Evolutionary conservation across 1,140 invertebrate species (phyloP), one percentile per base, ranked within the genome.

Genomic region (Drosophila arawakana): DNA sequence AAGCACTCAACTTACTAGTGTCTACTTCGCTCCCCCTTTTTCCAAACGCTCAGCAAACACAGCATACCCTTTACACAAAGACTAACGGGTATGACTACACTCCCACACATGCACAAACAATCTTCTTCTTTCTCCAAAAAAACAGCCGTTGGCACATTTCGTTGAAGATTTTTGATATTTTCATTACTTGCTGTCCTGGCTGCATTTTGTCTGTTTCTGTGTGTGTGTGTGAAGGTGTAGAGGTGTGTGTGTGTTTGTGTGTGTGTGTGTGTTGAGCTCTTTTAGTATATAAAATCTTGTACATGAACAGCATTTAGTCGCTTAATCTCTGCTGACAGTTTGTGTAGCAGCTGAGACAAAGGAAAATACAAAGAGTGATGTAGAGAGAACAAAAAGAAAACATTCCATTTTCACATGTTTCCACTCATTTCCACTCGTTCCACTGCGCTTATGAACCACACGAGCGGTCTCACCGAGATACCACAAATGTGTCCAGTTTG

Each of bases 151-250:
- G 80, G 80, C 73, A 88, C 73, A 88, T 80, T 86, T 85, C 71
- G 81, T 85, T 80, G 50, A 74, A 73, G 84, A 89, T 88, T 88
- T 88, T 88, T 88, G 84, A 88, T 88, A 88, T 88, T 88, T 88
- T 88, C 83, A 88, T 88, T 88, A 88, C 80, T 84, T 88, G 73
- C 83, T 88, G 80, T 57, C 83, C 81, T 78, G 81, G 25, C 25
- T 30, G 3, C 25, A 30, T 30, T 5, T 6, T 30, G 25, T 30
- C 25, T 30, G 4, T 30, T 2, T 58, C 9, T 59, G 10, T 72
- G 21, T 52, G 39, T 59, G 46, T 46, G 13, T 35, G 41, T 57
- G 39, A 15, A 15, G 15, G 55, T 77, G 68, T 44, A 35, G 52
- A 25, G 7, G 50, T 8, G 47, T 46, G 13, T 30, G 35, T 58